Evolutionary conservation across 1,140 invertebrate genomes (phyloP), one percentile per base, ranked within the genome.

Genomic region (Choristoneura fumiferana): DNA sequence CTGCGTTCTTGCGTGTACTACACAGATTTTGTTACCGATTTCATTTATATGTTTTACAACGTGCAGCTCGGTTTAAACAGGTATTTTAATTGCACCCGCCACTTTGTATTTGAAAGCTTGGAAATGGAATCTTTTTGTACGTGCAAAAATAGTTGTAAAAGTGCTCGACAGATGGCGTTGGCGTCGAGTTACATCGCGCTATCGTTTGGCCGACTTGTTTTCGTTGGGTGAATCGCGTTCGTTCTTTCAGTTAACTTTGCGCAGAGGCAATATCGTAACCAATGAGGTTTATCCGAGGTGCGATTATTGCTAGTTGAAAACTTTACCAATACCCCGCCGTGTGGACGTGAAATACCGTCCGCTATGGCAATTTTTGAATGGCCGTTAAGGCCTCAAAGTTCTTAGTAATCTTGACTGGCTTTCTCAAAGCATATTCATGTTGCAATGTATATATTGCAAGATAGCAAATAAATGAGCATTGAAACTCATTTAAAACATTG

Each of bases 311-410:
- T 95, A 95, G 93, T 95, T 95, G 94, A 95, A 95, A 95, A 95
- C 94, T 95, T 94, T 94, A 95, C 95, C 95, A 96, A 97, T 97
- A 96, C 95, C 95, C 95, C 95, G 95, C 95, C 95, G 91, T 92
- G 94, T 92, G 94, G 93, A 94, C 94, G 95, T 96, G 95, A 95
- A 96, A 96, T 93, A 96, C 92, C 94, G 94, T 93, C 93, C 94
- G 91, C 94, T 94, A 94, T 91, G 94, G 94, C 95, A 96, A 96
- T 96, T 95, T 96, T 95, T 94, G 93, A 74, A 92, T 90, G 92
- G 91, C 92, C 85, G 89, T 89, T 62, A 77, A 63, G 73, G 69
- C 65, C 69, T 71, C n/a, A 29, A 29, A 29, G 6, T 29, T 3
- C 22, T 29, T 3, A 29, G 22, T 3, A 29, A 29, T 3, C 22